phyloP scores from a whole-genome alignment of 2,888 invertebrate genomes.

The Quadriops clusia region DNA sequence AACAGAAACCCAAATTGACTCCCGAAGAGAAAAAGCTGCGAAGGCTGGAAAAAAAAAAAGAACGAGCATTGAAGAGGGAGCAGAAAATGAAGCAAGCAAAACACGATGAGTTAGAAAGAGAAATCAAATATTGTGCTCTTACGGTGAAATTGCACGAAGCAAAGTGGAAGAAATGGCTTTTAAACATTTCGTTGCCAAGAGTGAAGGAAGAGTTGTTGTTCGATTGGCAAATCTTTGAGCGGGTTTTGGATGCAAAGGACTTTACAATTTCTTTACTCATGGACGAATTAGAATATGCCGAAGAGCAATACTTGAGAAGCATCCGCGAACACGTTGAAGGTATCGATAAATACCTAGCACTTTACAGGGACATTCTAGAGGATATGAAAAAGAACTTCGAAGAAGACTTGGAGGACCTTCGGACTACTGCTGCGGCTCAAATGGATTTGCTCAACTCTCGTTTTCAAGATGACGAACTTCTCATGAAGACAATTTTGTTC shows the following conservation, averaged over 20 bases:
- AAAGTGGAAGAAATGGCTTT: constrained; percentile 34
- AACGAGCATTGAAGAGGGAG: constrained; percentile 21
- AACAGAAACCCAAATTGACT: constrained; percentile 17
- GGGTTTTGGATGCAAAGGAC: constrained; percentile 37
- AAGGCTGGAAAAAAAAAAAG: constrained; percentile 20
- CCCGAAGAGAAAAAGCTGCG: constrained; percentile 21
- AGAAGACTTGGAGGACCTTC: constrained; percentile 35
- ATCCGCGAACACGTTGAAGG: constrained; percentile 30
- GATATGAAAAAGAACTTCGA: constrained; percentile 30
- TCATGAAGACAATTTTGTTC: constrained; percentile 38
- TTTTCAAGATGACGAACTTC: constrained; percentile 40
- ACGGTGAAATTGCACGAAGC: constrained; percentile 29
- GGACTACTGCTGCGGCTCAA: constrained; percentile 35
- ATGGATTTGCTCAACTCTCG: constrained; percentile 9
- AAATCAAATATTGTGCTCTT: constrained; percentile 30
- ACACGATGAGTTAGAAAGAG: constrained; percentile 30
- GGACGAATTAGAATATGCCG: constrained; percentile 33
- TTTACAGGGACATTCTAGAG: constrained; percentile 28
- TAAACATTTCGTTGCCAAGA: constrained; percentile 31
- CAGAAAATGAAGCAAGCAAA: constrained; percentile 24
- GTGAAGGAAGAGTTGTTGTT: constrained; percentile 33
- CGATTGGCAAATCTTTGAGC: constrained; percentile 37
- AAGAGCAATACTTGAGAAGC: constrained; percentile 34
- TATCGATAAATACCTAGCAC: constrained; percentile 30
- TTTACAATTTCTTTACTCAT: constrained; percentile 33